phyloP scores from a whole-genome alignment of 2,888 invertebrate genomes.

The Hecatera dysodea region DNA sequence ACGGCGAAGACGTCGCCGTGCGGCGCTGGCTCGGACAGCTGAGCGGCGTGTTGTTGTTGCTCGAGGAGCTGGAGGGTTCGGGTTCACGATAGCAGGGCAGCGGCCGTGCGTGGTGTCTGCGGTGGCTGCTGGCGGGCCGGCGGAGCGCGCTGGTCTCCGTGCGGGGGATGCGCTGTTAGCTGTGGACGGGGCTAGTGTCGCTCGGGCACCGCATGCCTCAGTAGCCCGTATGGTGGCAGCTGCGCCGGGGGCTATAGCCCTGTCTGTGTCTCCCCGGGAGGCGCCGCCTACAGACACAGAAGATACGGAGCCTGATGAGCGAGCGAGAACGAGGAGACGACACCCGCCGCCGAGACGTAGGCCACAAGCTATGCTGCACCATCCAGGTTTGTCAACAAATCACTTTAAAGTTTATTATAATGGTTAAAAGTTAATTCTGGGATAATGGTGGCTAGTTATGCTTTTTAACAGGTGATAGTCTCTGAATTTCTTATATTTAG shows the following conservation, averaged over 20 bases:
- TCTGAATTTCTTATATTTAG: neutral
- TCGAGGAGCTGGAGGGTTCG: conserved; percentile 97
- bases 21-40: conserved; percentile 87
- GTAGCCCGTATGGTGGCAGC: conserved; percentile 97
- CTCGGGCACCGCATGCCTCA: conserved; percentile 97
- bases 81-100: conserved; percentile 99
- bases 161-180: conserved; percentile 98
- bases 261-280: conserved; percentile 94
- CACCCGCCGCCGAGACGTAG: conserved; percentile 86
- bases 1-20: conserved; percentile 85
- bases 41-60: conserved; percentile 96
- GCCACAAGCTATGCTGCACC: conserved; percentile 82
- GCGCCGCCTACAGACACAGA: conserved; percentile 87
- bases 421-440: neutral
- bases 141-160: conserved; percentile 96
- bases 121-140: conserved; percentile 96
- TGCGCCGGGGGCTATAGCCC: conserved; percentile 95
- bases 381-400: conserved; percentile 76
- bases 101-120: conserved; percentile 98
- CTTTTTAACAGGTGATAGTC: neutral
- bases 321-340: conserved; percentile 82
- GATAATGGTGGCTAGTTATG: neutral
- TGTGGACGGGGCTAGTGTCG: conserved; percentile 97
- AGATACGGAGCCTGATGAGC: conserved; percentile 87
- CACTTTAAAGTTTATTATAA: neutral